phyloP scores from a whole-genome alignment of 2,113 vertebrate species.

The Junco hyemalis region DNA sequence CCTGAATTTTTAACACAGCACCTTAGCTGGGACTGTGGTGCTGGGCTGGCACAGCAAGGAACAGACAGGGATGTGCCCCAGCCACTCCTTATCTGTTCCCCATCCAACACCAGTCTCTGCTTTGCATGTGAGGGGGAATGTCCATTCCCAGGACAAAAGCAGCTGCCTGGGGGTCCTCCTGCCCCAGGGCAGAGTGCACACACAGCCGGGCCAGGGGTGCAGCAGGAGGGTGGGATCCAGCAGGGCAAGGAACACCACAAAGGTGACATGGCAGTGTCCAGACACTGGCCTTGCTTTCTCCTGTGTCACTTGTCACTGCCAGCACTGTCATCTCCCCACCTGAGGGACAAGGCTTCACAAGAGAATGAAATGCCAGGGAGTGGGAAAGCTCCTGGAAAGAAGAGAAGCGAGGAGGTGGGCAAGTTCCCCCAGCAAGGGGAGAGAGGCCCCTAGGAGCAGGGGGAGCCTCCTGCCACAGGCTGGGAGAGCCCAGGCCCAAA shows the following conservation, averaged over 20 bases:
- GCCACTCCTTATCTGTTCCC: not conserved
- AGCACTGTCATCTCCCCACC: not conserved
- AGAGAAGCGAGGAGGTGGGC: not conserved
- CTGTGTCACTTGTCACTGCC: not conserved
- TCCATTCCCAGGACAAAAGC: fast-evolving
- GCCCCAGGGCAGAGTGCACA: fast-evolving
- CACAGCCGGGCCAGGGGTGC: not conserved
- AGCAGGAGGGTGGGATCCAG: fast-evolving
- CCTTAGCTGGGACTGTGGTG: not conserved
- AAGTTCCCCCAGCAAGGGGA: fast-evolving
- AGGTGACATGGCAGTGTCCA: fast-evolving
- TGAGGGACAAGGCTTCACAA: not conserved
- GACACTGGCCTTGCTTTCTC: not conserved
- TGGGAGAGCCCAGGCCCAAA: not conserved
- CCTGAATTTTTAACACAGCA: not conserved
- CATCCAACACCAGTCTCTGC: not conserved
- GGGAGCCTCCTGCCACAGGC: not conserved
- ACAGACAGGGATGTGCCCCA: not conserved
- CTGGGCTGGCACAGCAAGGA: not conserved
- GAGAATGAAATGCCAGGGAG: not conserved
- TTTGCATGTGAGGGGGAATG: not conserved
- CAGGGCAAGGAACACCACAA: fast-evolving
- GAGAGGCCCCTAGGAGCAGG: not conserved
- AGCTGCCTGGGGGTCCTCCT: not conserved
- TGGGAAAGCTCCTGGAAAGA: fast-evolving